Base-by-base conservation (phyloP, 2,888 invertebrate genomes). In the Orthosia incerta region DNA sequence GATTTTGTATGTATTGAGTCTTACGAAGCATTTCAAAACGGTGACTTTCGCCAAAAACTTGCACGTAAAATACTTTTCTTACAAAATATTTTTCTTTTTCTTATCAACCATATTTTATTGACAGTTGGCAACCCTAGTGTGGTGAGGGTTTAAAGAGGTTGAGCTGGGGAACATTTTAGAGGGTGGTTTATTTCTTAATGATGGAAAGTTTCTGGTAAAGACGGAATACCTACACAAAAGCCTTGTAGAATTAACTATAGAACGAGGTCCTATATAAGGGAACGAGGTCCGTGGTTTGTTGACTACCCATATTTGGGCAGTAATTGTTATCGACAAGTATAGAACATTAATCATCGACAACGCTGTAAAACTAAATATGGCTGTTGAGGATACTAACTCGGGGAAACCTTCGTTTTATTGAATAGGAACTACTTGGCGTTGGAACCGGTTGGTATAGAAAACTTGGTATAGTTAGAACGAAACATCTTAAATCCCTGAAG, bases 281-380 rank as follows among this genome's bases (percentile, higher is more conserved):
- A n/a, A 61, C 55, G 57, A 81, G 61, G 70, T 68, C 66, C 39
- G 20, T 60, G 68, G 83, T 80, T 70, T 55, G 67, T 55, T 57
- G 51, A 15, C 50, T 18, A 31, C 0, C 76, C 75, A 18, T 75
- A 80, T 80, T 59, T 39, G 75, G 81, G 5, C 1, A 7, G 61
- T 83, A 64, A 75, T 81, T 83, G 84, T 81, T 80, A 62, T 48
- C 65, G 70, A 75, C 84, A 31, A 68, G 57, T 74, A 48, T 63
- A 45, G 48, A 56, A 45, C 74, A 60, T 74, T 80, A 79, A 83
- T 80, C 83, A 83, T 79, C 7, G 78, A 15, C 26, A 20, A 26
- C 62, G 46, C 26, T 59, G 20, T 74, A 31, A 64, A 55, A 65
- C 84, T 80, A 57, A 57, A 70, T 74, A 80, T 67, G 80, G 80